Percentiles rank a stretch among this genome's conserved stretches.
phyloP scores from a whole-genome alignment of 1,140 invertebrate genomes.

The Orchesella cincta region DNA sequence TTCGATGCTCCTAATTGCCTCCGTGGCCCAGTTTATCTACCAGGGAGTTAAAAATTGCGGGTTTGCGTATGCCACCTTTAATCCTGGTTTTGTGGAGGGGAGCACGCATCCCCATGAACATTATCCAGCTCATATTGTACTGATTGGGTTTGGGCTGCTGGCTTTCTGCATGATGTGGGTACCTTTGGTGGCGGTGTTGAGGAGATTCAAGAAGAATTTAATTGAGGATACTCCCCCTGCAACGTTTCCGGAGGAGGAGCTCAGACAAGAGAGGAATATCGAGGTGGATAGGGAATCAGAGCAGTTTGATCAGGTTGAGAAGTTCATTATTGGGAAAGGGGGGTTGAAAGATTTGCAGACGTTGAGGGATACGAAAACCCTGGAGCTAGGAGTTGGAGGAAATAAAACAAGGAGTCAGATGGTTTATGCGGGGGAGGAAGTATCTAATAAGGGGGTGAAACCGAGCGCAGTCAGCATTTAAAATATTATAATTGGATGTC shows the following conservation, averaged over 20 bases:
- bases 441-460: no score
- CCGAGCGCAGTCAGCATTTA: no score
- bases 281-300: not conserved
- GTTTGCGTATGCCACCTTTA: not conserved
- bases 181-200: not conserved
- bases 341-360: not conserved
- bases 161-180: not conserved
- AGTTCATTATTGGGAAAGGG: not conserved
- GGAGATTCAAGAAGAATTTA: not conserved
- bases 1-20: conserved; percentile 60
- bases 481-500: no score
- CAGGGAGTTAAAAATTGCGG: not conserved
- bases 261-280: not conserved
- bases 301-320: not conserved
- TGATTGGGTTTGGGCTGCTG: not conserved
- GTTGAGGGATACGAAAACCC: no score
- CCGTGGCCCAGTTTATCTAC: not conserved
- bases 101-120: no score
- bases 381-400: no score
- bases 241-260: not conserved
- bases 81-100: not conserved
- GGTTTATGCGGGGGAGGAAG: no score
- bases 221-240: not conserved
- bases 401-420: no score
- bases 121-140: no score